Base-by-base conservation (phyloP, 2,113 vertebrate genomes). In the Cynopterus brachyotis region DNA sequence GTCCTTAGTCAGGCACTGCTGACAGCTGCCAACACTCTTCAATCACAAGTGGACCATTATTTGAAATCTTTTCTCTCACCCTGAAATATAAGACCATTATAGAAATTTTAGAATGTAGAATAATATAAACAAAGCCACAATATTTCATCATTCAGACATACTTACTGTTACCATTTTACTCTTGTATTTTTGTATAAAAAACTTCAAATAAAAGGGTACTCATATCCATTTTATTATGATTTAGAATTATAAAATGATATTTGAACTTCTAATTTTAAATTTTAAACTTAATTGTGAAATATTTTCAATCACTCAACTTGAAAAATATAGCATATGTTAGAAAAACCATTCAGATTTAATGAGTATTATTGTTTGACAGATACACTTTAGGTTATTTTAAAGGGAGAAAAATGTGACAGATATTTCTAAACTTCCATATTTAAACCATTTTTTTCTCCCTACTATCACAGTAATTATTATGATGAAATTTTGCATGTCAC, bases 1-100 rank as follows among this genome's bases (percentile, higher is more conserved):
- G 35, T 87, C 84, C 69, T 72, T 17, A 62, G 40, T 17, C n/a
- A 69, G 55, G 57, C 59, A 60, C 5, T 67, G 40, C 22, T 96
- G 92, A 95, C 97, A 95, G 90, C 90, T 96, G 83, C 32, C 92
- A 94, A 59, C 50, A 37, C 22, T 37, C 45, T 66, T 98, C 90
- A 87, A 0, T 96, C 94, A 94, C 28, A 96, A 78, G 6, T 83
- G n/a, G 26, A 84, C 45, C 15, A 66, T 79, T 80, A 90, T 92
- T 92, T 92, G 69, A 89, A 92, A 87, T 26, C 9, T 28, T 89
- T 89, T 35, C 22, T n/a, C 17, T 94, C 92, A 6, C 19, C 42
- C 62, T 83, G 59, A 92, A 93, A 83, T 79, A 12, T 24, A 26
- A 60, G 35, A 79, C 72, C 53, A 90, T 62, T 66, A 45, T 20